Percentiles rank a stretch among this genome's conserved stretches.
phyloP scores from a whole-genome alignment of 2,888 invertebrate genomes.

The Nemotelus pantherinus region DNA sequence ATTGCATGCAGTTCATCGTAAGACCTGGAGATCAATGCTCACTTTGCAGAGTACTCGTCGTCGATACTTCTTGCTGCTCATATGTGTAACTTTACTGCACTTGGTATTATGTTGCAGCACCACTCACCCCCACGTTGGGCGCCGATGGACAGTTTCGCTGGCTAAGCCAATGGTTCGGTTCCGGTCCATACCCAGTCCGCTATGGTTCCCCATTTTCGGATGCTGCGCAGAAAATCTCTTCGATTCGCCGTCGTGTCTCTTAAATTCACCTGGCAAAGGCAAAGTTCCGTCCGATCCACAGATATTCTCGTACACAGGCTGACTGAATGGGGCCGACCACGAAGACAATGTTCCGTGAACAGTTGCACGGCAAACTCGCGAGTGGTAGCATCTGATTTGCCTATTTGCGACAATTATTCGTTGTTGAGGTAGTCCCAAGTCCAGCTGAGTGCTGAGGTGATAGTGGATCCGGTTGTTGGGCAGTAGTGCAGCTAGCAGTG shows the following conservation, averaged over 20 bases:
- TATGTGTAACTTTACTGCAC: constrained; percentile 24
- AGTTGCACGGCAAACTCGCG: constrained; percentile 25
- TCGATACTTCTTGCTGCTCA: too few relatives aligned
- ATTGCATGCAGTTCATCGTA: constrained; percentile 7
- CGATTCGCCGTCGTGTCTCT: not conserved
- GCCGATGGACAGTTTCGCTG: too few relatives aligned
- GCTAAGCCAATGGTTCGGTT: not conserved
- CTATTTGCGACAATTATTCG: not conserved
- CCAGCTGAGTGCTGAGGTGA: not conserved
- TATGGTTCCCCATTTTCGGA: constrained; percentile 7
- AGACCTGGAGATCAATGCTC: not conserved
- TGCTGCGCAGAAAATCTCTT: constrained; percentile 34
- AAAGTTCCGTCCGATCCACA: not conserved
- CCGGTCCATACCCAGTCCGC: constrained; percentile 11
- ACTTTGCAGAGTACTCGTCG: not conserved
- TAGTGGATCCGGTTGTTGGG: constrained; percentile 11
- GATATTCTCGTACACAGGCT: not conserved
- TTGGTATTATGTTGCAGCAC: constrained; percentile 14
- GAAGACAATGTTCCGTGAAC: constrained; percentile 2
- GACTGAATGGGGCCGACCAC: not conserved
- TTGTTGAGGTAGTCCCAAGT: constrained; percentile 9
- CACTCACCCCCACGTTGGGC: not conserved
- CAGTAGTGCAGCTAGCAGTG: constrained; percentile 17
- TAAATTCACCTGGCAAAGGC: constrained; percentile 9
- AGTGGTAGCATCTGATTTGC: constrained; percentile 8